Conservation (phyloP, 2,888 invertebrate species). For the Amblyjoppa proteus region DNA sequence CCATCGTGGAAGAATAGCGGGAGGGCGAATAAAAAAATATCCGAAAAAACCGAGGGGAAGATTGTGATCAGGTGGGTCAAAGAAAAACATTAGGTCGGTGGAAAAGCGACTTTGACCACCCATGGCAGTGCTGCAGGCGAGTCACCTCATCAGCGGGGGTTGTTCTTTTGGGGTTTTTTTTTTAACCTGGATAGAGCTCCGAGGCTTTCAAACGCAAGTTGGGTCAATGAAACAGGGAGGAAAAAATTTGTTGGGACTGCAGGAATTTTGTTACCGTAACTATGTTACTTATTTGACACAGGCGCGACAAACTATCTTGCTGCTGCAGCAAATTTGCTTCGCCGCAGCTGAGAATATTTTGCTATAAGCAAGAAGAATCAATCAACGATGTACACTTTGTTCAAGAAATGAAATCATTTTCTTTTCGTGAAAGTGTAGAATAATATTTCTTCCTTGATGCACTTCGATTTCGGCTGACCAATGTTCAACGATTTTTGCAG, state of each 20-base stretch:
- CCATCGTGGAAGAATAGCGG: not conserved
- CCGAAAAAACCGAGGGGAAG: too few species aligned
- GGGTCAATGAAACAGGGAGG: constrained; percentile 13
- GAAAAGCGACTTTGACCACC: too few species aligned
- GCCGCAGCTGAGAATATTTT: not conserved
- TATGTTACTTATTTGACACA: too few species aligned
- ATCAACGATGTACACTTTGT: not conserved
- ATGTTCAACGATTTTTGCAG: not conserved
- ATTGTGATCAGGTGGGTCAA: too few species aligned
- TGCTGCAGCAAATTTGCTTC: not conserved
- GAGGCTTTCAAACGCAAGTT: constrained; percentile 22
- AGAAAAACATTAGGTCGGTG: too few species aligned
- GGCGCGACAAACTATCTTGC: not conserved
- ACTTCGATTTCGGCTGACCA: not conserved
- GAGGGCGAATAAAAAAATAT: not conserved
- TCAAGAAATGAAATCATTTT: too few species aligned
- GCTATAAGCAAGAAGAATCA: not conserved
- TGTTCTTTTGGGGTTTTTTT: too few species aligned
- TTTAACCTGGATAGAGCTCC: not conserved
- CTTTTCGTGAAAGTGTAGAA: too few species aligned
- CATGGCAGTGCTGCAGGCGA: too few species aligned
- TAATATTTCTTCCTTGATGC: not conserved
- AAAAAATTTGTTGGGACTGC: not conserved
- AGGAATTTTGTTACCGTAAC: not conserved
- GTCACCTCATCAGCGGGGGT: too few species aligned